Base-by-base conservation (phyloP, 2,888 invertebrate genomes). In the Tillus elongatus region DNA sequence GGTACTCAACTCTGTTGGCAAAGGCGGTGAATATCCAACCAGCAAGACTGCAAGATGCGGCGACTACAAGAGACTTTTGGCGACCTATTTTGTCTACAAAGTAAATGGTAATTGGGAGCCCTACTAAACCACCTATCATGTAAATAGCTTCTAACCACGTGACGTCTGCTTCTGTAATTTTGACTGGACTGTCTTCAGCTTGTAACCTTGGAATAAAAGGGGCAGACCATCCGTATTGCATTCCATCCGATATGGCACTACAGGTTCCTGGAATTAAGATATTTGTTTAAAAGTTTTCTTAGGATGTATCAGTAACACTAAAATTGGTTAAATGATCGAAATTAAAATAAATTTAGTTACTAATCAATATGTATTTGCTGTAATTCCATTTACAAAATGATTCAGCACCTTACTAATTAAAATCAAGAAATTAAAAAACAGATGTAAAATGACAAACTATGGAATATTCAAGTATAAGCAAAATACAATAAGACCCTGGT, bases 141-240 rank as follows among this genome's bases (percentile, higher is more conserved):
- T 53, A 49, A 13, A 53, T 44, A 6, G 52, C 49, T 41, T 58
- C 57, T 33, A 58, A 36, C 55, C 55, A 56, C 16, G 48, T 51
- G 8, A 52, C 52, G 43, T 54, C 48, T 16, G 39, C 39, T 41
- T 46, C 40, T 9, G 47, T 45, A 27, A 61, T 60, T 37, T 40
- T 34, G 2, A 63, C 55, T 10, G 63, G 61, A 3, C 52, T 49
- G 14, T 55, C 46, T 9, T 44, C 45, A 4, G 49, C 43, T 35
- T 57, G 39, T 2, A 64, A 51, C 10, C 61, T 50, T 4, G 62
- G 63, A 10, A 63, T 54, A 14, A 59, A 52, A 8, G 63, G 63
- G 2, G 63, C 56, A 4, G 62, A 56, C 63, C 64, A 64, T 13
- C 60, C 63, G 28, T 62, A 61, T 39, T 61, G 60, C 58, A 65